Conservation (phyloP, 1,140 invertebrate genomes). For the Trichomalopsis sarcophagae region DNA sequence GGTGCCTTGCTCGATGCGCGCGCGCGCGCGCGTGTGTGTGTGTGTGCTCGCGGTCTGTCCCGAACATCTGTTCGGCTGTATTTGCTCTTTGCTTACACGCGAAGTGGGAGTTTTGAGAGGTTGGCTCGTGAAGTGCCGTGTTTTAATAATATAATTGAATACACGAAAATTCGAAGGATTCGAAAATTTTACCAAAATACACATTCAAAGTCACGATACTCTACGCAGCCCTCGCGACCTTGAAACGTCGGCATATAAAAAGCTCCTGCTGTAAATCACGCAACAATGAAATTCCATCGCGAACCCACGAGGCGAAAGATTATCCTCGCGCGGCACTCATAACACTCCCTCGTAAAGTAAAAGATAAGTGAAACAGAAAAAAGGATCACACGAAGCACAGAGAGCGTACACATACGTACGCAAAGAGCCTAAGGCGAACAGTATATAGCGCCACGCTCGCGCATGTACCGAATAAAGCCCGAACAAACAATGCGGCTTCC, state of each 20-base stretch:
- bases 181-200: no score
- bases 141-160: no score
- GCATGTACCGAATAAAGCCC: slow-evolving; percentile 60
- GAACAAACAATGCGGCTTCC: slow-evolving; percentile 73
- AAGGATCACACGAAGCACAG: slow-evolving; percentile 1
- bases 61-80: slow-evolving; percentile 37
- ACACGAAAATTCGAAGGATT: no score
- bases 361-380: slow-evolving; percentile 27
- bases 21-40: background rate
- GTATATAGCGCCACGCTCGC: background rate
- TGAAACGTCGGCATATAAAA: background rate
- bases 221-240: no score
- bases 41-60: background rate
- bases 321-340: slow-evolving; percentile 4
- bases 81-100: slow-evolving; percentile 37
- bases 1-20: background rate
- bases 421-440: background rate
- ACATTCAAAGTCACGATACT: no score
- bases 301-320: slow-evolving; percentile 16
- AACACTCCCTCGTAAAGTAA: background rate
- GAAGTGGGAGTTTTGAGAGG: slow-evolving; percentile 14
- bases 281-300: background rate
- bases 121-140: background rate
- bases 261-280: background rate
- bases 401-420: background rate